Evolutionary conservation across 2,797 vertebrate species (phyloP), one percentile per base, ranked within the genome.

Genomic region (Sphaeramia orbicularis): DNA sequence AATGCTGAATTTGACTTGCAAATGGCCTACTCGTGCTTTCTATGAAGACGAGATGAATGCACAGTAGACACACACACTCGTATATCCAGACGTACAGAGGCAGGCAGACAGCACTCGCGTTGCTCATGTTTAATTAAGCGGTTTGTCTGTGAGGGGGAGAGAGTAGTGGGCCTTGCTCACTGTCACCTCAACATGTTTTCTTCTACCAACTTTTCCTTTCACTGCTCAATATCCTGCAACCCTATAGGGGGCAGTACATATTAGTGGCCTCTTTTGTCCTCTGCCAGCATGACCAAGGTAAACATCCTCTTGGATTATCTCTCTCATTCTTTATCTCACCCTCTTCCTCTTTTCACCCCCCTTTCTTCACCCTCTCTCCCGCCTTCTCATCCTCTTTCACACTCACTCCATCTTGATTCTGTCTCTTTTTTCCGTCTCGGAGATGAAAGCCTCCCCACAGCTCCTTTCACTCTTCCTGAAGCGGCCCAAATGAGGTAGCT

Each of bases 361-460:
- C 52, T 60, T 74, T 74, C 77, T 48, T 76, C 63, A 54, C 66
- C 71, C 73, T 71, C 80, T 73, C 74, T 64, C 71, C 78, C 68
- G 66, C 76, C 81, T 80, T 85, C 81, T 81, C 80, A 76, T 87
- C 87, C 81, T 86, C 85, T 86, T 81, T 86, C 67, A 80, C 88
- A 83, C 80, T 89, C 86, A 71, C 62, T 82, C 83, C 80, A 86
- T 88, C 87, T 86, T 75, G 75, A 89, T 87, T 90, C 86, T 74
- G 76, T 84, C 50, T 79, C 78, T 78, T 78, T 80, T 75, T 85
- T 68, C 70, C 71, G 30, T 90, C 84, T 79, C 74, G 16, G 76
- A 92, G 91, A 95, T 94, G 92, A 95, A 94, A 94, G 94, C 90
- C 90, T 86, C 92, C 84, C 90, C 89, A 89, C 64, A 80, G 89